Base-by-base conservation (phyloP, 2,888 invertebrate species). In the Eilema depressum region DNA sequence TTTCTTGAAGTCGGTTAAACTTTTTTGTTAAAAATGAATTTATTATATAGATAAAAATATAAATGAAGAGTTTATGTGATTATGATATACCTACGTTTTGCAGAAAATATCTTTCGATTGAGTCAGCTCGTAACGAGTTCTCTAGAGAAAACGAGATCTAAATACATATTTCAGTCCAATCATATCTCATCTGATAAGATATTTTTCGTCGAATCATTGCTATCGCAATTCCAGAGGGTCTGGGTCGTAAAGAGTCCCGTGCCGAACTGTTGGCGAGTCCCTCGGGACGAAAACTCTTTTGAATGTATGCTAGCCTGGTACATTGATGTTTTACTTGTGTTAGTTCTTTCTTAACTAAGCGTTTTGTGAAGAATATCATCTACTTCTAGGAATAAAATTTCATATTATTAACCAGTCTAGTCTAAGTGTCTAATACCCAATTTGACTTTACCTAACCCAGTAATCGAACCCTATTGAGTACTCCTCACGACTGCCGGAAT, bases 161-260 rank as follows among this genome's bases (percentile, higher is more conserved):
- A 64, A 61, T 33, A 61, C 68, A 63, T 67, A 67, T 66, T 70
- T 67, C 60, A 61, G n/a, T 28, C 14, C 59, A 68, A 68, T 63
- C 68, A 68, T 66, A 68, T 62, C 26, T 67, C 41, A 37, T 68
- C 23, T 41, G 63, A 66, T 63, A 68, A 72, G 62, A 66, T 53
- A n/a, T 60, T 68, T 73, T 73, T 26, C 60, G 63, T 26, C 60
- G 68, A 61, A 66, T 66, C 62, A 14, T 56, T 64, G 66, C 63
- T 74, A 80, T 82, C 73, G 62, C 30, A 57, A 53, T 61, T 64
- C 73, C 37, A 64, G 57, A 37, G 73, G 77, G 72, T 74, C 73
- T 76, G 68, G 53, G 61, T 75, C 82, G 76, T 81, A 81, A 83
- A 83, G 64, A 57, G 68, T 74, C 69, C 41, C 66, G 37, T 64